A percentile compares a stretch with the other conserved stretches of the same genome.
phyloP scores from a whole-genome alignment of 2,113 vertebrate species.

The Numenius arquata region DNA sequence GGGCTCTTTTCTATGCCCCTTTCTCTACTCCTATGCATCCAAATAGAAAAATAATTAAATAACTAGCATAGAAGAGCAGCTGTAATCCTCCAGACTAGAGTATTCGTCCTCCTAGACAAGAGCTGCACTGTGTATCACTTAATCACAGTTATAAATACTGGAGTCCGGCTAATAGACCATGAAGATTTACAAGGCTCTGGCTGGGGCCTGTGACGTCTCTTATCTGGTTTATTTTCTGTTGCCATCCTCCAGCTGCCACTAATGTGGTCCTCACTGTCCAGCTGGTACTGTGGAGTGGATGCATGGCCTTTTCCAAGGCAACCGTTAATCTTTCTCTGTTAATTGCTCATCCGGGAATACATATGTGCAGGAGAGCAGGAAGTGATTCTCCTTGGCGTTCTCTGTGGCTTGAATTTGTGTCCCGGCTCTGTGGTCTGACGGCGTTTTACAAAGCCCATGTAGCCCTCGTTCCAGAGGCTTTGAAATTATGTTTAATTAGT shows the following conservation, averaged over 20 bases:
- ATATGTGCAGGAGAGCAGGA: not conserved
- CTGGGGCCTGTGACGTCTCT: not conserved
- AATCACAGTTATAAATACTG: not conserved
- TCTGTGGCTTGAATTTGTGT: not conserved
- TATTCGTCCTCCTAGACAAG: not conserved
- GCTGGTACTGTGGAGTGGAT: constrained; percentile 12
- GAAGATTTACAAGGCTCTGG: not conserved
- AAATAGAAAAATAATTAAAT: not conserved
- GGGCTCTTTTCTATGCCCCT: not conserved
- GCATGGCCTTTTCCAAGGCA: constrained; percentile 12
- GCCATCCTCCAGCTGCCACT: constrained; percentile 48
- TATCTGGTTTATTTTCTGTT: constrained; percentile 38
- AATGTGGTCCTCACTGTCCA: constrained; percentile 36
- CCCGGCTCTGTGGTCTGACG: not conserved
- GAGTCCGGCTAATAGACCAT: not conserved
- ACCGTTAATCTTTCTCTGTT: constrained; percentile 48
- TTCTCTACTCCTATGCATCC: not conserved
- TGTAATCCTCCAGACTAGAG: not conserved
- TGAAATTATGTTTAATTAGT: not conserved
- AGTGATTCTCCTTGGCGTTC: not conserved
- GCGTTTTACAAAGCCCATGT: not conserved
- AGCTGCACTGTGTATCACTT: constrained; percentile 2
- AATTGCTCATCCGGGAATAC: constrained; percentile 34
- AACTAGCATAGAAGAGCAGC: not conserved
- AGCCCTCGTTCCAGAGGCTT: not conserved